Evolutionary conservation across 2,113 vertebrate genomes (phyloP).

Genomic region (Gobius niger): DNA sequence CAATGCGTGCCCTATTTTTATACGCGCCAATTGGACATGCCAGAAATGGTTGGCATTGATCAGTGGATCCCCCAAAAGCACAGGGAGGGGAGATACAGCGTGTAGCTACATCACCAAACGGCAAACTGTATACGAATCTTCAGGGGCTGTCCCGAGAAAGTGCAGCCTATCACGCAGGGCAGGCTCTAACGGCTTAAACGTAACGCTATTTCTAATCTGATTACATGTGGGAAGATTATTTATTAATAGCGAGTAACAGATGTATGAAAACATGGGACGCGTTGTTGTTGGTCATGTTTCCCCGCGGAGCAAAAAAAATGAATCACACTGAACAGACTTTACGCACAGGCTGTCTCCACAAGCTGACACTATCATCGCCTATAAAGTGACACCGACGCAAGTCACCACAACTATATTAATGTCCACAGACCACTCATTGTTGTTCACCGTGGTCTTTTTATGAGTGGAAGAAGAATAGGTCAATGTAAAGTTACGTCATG

Average conservation of each 20-base stretch:
- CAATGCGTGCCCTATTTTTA: constrained; percentile 66
- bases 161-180: too few relatives aligned
- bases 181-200: too few relatives aligned
- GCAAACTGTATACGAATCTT: not conserved
- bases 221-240: not conserved
- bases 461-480: too few relatives aligned
- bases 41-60: constrained; percentile 56
- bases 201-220: not conserved
- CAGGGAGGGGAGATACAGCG: constrained; percentile 35
- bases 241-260: constrained; percentile 2
- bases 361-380: not conserved
- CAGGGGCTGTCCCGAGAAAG: not conserved
- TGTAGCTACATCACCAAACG: not conserved
- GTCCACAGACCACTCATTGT: not conserved
- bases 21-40: constrained; percentile 45
- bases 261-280: constrained; percentile 2
- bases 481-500: too few relatives aligned
- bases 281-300: constrained; percentile 3
- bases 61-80: constrained; percentile 44
- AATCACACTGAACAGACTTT: constrained; percentile 1
- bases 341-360: constrained; percentile 3
- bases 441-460: too few relatives aligned
- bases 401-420: not conserved
- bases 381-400: not conserved
- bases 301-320: not conserved